Evolutionary conservation across 2,888 invertebrate genomes (phyloP).

Genomic region (Drosophila borborema): DNA sequence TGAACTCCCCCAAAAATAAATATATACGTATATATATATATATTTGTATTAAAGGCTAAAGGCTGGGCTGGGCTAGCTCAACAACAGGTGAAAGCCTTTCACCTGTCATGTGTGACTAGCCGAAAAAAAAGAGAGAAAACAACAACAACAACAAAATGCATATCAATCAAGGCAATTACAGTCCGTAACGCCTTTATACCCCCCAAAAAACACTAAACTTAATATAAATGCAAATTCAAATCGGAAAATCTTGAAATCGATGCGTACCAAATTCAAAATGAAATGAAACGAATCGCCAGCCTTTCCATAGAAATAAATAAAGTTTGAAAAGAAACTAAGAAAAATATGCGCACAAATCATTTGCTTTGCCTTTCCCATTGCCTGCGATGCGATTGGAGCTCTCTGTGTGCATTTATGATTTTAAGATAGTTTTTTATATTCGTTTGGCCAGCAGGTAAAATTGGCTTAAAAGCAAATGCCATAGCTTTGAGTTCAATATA

Average conservation of each 20-base stretch:
- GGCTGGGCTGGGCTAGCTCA: not conserved
- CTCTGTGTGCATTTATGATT: slow-evolving; percentile 47
- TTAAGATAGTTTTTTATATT: slow-evolving; percentile 38
- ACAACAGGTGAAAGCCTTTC: slow-evolving; percentile 41
- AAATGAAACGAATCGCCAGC: slow-evolving; percentile 71
- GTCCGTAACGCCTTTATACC: slow-evolving; percentile 37
- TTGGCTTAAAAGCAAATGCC: slow-evolving; percentile 30
- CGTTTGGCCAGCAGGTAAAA: slow-evolving; percentile 29
- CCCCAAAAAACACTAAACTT: slow-evolving; percentile 53
- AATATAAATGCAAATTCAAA: slow-evolving; percentile 77
- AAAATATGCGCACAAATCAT: slow-evolving; percentile 79
- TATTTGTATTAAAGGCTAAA: slow-evolving; percentile 15
- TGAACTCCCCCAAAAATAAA: not conserved
- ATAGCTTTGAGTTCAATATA: slow-evolving; percentile 13
- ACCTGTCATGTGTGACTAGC: slow-evolving; percentile 11
- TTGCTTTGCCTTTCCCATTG: slow-evolving; percentile 30
- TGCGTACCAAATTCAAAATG: slow-evolving; percentile 79
- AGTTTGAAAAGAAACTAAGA: slow-evolving; percentile 55
- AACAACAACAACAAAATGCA: slow-evolving; percentile 21
- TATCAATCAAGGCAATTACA: slow-evolving; percentile 70
- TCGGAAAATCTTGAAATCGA: slow-evolving; percentile 51
- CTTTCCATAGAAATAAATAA: slow-evolving; percentile 72
- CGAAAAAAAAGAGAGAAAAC: not conserved
- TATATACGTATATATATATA: no score
- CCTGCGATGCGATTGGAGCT: slow-evolving; percentile 9